Base-by-base conservation (phyloP, 1,140 invertebrate genomes). In the Drosophila micromelanica region DNA sequence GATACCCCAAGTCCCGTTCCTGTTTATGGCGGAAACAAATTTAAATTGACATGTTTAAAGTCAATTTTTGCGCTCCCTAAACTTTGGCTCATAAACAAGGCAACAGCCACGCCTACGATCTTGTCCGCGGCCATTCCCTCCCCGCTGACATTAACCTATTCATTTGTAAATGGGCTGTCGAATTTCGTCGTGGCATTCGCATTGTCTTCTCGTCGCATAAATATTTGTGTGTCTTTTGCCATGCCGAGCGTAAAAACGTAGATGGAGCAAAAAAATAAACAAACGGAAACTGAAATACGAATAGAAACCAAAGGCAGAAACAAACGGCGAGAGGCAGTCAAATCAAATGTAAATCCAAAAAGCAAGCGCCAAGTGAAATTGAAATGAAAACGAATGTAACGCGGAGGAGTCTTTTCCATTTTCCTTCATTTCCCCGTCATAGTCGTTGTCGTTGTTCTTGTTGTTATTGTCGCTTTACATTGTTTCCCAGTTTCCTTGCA, bases 311-410 rank as follows among this genome's bases (percentile, higher is more conserved):
- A n/a, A 11, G 9, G n/a, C 8, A 13, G 67, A 48, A 43, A 61
- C 54, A 59, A 77, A 72, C 59, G 43, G 42, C 54, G 59, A 54
- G 72, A 43, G 80, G 62, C 82, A 87, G 79, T 82, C 79, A 89
- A 87, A 87, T 87, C 84, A 89, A 79, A 87, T 87, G 84, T 87
- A 87, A 87, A 87, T 89, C 84, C 84, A 89, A 87, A 87, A 86
- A 89, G 79, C 84, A 89, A 84, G 76, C 69, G 69, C 67, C 82
- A 73, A 87, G 75, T 76, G 78, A 87, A 89, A 89, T 87, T 89
- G 78, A 89, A 87, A 89, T 87, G 84, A 87, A 87, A 87, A 65
- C 74, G 84, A 89, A 89, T 79, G 45, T 56, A 55, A 42, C 56
- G 59, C 56, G 55, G 38, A 60, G 61, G 55, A 67, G 62, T 49